These are phyloP conservation scores for Riptortus pedestris DNA, from an alignment of 1,140 invertebrate genomes.

Conservation along the genomic window DNA sequence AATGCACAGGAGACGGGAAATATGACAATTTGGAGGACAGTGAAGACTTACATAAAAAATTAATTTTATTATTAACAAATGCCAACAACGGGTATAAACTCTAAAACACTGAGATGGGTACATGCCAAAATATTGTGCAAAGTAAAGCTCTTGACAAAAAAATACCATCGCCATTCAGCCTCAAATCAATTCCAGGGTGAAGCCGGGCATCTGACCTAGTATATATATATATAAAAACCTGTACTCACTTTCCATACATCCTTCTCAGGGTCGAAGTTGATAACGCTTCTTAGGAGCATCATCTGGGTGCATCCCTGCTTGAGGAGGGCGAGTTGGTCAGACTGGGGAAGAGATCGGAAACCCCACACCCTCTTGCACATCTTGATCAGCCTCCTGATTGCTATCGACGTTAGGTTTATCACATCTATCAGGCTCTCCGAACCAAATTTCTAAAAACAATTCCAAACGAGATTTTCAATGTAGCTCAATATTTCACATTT, in stretches of 20 bases:
- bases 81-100: too few relatives aligned
- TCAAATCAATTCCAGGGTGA: too few relatives aligned
- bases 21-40: too few relatives aligned
- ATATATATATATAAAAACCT: conserved; percentile 22
- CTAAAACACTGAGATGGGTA: too few relatives aligned
- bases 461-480: too few relatives aligned
- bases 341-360: conserved; percentile 82
- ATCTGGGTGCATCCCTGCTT: conserved; percentile 86
- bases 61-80: too few relatives aligned
- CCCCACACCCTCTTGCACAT: conserved; percentile 82
- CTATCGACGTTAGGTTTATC: conserved; percentile 81
- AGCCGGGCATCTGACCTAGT: too few relatives aligned
- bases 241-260: conserved; percentile 64
- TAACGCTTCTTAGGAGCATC: conserved; percentile 78
- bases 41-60: too few relatives aligned
- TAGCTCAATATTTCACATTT: conserved; percentile 6
- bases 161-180: too few relatives aligned
- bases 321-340: conserved; percentile 78
- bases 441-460: conserved; percentile 39
- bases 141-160: too few relatives aligned
- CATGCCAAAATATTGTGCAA: too few relatives aligned
- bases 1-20: too few relatives aligned
- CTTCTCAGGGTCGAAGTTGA: conserved; percentile 75
- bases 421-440: conserved; percentile 68
- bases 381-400: conserved; percentile 78